Evolutionary conservation across 2,113 vertebrate species (phyloP).

Genomic region (Romanogobio albipinnatus): DNA sequence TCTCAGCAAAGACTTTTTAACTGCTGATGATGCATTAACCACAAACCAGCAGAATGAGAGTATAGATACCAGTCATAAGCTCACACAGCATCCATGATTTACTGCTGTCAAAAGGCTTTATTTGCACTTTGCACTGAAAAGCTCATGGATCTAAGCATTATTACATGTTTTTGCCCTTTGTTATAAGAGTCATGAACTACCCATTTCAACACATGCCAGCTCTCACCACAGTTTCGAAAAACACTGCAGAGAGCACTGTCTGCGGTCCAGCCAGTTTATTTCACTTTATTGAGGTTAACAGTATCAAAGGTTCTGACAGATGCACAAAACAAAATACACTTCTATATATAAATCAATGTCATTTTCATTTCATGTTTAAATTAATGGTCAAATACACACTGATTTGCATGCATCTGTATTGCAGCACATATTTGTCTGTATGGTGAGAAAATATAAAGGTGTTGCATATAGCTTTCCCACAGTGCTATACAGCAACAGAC

Average conservation of each 20-base stretch:
- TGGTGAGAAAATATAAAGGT: neutral
- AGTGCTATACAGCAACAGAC: neutral
- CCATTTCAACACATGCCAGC: neutral
- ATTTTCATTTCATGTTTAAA: neutral
- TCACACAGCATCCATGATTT: neutral
- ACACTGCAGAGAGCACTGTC: neutral
- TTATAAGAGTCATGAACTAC: neutral
- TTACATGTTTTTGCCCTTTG: neutral
- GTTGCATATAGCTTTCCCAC: neutral
- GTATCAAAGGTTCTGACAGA: neutral
- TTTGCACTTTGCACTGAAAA: neutral
- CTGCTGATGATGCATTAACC: neutral
- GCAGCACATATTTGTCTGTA: no score
- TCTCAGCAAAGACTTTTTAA: neutral
- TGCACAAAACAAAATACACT: neutral
- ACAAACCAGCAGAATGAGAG: neutral
- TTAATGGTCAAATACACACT: neutral
- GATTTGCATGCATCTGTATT: neutral
- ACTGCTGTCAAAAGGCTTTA: neutral
- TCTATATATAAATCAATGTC: neutral
- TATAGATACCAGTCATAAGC: neutral
- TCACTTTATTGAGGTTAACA: slow-evolving; percentile 28
- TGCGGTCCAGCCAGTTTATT: slow-evolving; percentile 16
- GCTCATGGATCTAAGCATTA: neutral
- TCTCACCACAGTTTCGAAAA: slow-evolving; percentile 4